These are phyloP conservation scores for Argopecten irradians DNA, from an alignment of 1,140 invertebrate genomes.

Conservation along the genomic window DNA sequence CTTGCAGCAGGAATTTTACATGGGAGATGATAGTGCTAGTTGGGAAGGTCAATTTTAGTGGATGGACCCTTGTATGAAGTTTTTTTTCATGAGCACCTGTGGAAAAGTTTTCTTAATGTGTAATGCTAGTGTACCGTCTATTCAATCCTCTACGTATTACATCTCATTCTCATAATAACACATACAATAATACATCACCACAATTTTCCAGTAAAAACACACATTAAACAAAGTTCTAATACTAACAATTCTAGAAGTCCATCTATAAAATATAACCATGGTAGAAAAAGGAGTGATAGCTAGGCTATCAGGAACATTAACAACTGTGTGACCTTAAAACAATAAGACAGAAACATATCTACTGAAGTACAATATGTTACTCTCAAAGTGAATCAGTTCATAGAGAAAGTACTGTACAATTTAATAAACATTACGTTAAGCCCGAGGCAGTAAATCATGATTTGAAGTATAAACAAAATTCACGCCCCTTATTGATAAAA, in stretches of 20 bases:
- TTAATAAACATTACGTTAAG: background rate
- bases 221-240: background rate
- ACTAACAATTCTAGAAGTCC: constrained; percentile 13
- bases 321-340: background rate
- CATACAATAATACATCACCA: background rate
- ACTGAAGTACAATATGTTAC: background rate
- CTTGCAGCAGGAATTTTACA: too few relatives aligned
- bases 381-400: background rate
- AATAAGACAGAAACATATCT: background rate
- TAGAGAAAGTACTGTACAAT: background rate
- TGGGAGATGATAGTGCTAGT: background rate
- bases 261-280: background rate
- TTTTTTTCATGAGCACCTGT: background rate
- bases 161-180: background rate
- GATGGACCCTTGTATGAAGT: too few relatives aligned
- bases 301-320: background rate
- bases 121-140: background rate
- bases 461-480: background rate
- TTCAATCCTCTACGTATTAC: background rate
- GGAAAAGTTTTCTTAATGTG: background rate
- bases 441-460: background rate
- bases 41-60: background rate
- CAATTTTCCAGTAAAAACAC: background rate
- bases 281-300: constrained; percentile 4
- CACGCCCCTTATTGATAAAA: background rate